Base-by-base conservation (phyloP, 2,113 vertebrate species). In the Zootoca vivipara region DNA sequence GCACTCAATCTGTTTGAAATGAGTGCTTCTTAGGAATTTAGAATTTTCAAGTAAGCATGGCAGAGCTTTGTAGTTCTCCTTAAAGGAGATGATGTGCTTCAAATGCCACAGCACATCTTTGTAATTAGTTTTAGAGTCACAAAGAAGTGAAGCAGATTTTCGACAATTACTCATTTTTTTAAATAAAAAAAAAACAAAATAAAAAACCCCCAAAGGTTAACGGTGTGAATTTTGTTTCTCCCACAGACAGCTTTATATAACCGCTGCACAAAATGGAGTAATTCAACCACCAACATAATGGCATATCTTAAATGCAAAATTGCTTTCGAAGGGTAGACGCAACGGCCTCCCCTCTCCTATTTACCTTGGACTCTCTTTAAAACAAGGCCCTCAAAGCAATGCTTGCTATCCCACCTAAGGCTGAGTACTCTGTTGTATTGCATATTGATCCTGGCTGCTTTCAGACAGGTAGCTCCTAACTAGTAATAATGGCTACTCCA, bases 91-190 rank as follows among this genome's bases (percentile, higher is more conserved):
- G 78, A 38, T 20, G 83, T 74, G 52, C 86, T 87, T 87, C 33
- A 87, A 69, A 87, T 69, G 73, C 52, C 64, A 40, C 78, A 40
- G 9, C 12, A 58, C 46, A 81, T 73, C 67, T 30, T 30, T 24
- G 26, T 82, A 81, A 87, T 87, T 82, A 82, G 16, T 87, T 87
- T 82, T 82, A 73, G 46, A 81, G 52, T 87, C 86, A 52, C 56
- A n/a, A 80, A 79, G 69, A 81, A 81, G 78, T 81, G 78, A 87
- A 73, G 67, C 46, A 87, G 67, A 72, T 22, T 58, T 81, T 87
- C 42, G 72, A 73, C 86, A 73, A 72, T 81, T 40, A 65, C 62
- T 10, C 46, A 72, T 70, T 69, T 67, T 56, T 30, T 33, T 12
- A 52, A 46, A 52, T 64, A 40, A 82, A 65, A 69, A 84, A 62